Evolutionary conservation across 2,113 vertebrate species (phyloP).

Genomic region (Hemibagrus wyckioides): DNA sequence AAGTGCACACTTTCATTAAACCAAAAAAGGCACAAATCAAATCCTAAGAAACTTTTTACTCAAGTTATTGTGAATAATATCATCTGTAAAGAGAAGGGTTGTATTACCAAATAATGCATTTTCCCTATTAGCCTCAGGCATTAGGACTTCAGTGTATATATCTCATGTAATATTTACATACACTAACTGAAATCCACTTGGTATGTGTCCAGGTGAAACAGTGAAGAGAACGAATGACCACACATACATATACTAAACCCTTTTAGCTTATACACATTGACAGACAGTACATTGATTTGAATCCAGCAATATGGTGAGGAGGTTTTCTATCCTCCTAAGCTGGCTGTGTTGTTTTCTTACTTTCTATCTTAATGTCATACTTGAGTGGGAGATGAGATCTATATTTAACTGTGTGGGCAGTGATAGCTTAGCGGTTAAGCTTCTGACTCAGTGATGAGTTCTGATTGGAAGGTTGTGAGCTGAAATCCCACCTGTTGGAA

Average conservation of each 20-base stretch:
- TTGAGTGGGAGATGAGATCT: neutral
- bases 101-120: no score
- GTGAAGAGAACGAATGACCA: neutral
- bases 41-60: no score
- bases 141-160: no score
- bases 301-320: neutral
- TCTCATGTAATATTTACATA: neutral
- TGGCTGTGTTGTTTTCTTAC: neutral
- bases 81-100: no score
- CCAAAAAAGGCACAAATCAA: no score
- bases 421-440: neutral
- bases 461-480: neutral
- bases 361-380: neutral
- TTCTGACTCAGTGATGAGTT: neutral
- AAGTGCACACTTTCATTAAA: neutral
- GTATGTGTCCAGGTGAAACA: neutral
- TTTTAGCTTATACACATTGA: neutral
- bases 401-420: neutral
- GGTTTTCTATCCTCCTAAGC: neutral
- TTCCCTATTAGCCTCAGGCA: no score
- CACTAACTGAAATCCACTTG: neutral
- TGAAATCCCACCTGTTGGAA: neutral
- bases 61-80: no score
- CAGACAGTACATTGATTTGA: neutral
- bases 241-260: neutral